Evolutionary conservation across 2,113 vertebrate genomes (phyloP).

Genomic region (Mesocricetus auratus): DNA sequence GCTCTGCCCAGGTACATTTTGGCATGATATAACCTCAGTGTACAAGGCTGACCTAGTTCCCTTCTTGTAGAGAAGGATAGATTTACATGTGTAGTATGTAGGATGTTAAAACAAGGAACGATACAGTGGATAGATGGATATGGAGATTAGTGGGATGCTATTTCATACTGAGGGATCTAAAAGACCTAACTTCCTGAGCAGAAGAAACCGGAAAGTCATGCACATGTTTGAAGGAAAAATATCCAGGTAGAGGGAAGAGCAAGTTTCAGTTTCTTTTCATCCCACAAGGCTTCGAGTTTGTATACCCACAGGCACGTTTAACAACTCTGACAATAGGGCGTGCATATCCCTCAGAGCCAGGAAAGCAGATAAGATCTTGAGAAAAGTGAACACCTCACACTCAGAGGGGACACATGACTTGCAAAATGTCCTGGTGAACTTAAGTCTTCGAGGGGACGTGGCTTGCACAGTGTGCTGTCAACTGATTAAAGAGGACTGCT

Average conservation of each 20-base stretch:
- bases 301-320: too few species aligned
- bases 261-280: background rate
- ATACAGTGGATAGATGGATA: background rate
- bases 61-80: background rate
- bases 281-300: too few species aligned
- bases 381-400: too few species aligned
- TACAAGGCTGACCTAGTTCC: background rate
- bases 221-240: background rate
- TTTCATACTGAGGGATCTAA: background rate
- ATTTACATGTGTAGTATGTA: background rate
- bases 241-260: background rate
- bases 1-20: background rate
- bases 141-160: background rate
- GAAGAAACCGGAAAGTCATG: background rate
- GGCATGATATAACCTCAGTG: background rate
- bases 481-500: too few species aligned
- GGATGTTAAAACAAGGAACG: background rate
- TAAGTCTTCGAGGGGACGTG: too few species aligned
- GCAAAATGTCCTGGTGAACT: too few species aligned
- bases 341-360: too few species aligned
- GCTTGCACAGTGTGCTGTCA: too few species aligned
- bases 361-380: too few species aligned
- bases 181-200: background rate
- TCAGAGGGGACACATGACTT: too few species aligned
- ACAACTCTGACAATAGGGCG: too few species aligned